Conservation (phyloP, 2,797 vertebrate genomes). For the Lithobates sylvaticus region DNA sequence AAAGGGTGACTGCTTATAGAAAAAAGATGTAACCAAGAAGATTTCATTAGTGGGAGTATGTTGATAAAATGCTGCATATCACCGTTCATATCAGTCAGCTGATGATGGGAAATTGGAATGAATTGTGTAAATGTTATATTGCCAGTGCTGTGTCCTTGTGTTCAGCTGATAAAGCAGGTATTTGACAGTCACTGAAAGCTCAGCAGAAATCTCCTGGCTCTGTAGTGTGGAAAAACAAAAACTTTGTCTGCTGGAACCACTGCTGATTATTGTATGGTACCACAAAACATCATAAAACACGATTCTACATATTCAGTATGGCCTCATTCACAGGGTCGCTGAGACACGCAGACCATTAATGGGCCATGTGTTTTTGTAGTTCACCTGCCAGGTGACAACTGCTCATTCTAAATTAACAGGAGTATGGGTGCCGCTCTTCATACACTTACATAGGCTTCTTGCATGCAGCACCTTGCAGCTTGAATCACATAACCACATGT, state of each 20-base stretch:
- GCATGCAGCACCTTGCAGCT: too few relatives aligned
- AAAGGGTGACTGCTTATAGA: neutral
- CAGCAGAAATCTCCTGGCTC: conserved; percentile 15
- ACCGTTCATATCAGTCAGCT: neutral
- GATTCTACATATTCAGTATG: too few relatives aligned
- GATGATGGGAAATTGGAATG: conserved; percentile 17
- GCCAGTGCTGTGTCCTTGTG: neutral
- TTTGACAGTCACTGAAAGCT: conserved; percentile 13
- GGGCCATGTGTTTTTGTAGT: too few relatives aligned
- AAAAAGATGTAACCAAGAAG: neutral
- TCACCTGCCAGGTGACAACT: too few relatives aligned
- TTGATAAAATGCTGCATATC: neutral
- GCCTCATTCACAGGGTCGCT: too few relatives aligned
- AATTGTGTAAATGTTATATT: conserved; percentile 27
- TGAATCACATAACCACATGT: too few relatives aligned
- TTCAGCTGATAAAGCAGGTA: conserved; percentile 37
- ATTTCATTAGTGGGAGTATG: neutral
- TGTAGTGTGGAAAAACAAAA: conserved; percentile 9
- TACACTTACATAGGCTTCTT: too few relatives aligned
- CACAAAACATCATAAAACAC: neutral
- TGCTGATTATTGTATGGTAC: conserved; percentile 1
- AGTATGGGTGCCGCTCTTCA: too few relatives aligned
- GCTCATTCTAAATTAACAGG: too few relatives aligned
- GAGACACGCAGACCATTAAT: too few relatives aligned
- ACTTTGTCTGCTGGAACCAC: neutral